These are phyloP conservation scores for Axea sp. DNA, from an alignment of 2,888 invertebrate species.

Conservation along the genomic window DNA sequence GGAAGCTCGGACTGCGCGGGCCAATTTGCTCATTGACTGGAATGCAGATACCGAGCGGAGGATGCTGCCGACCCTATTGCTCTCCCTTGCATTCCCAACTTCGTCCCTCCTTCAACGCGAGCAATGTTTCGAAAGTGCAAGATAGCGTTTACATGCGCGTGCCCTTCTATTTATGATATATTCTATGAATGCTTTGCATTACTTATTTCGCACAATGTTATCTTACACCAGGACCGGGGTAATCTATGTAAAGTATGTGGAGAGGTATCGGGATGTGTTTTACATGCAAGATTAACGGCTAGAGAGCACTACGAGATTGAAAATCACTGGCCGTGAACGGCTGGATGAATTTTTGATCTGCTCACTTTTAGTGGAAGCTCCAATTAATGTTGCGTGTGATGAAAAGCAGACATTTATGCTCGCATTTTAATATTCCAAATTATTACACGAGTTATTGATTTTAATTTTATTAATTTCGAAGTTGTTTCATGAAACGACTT, in stretches of 20 bases:
- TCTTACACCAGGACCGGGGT: constrained; percentile 40
- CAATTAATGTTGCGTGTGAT: constrained; percentile 27
- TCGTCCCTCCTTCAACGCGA: constrained; percentile 35
- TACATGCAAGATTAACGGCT: constrained; percentile 48
- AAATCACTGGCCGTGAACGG: constrained; percentile 31
- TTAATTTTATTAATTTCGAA: no score
- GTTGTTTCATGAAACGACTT: no score
- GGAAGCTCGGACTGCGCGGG: constrained; percentile 60
- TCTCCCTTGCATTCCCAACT: constrained; percentile 51
- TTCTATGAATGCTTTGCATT: constrained; percentile 49
- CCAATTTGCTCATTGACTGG: constrained; percentile 72
- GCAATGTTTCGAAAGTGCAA: constrained; percentile 57
- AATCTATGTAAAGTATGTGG: constrained; percentile 50
- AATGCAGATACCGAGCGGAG: constrained; percentile 70
- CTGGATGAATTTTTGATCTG: constrained; percentile 39
- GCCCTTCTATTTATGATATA: constrained; percentile 53
- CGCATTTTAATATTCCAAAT: constrained; percentile 3
- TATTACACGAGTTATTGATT: no score
- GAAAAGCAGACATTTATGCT: constrained; percentile 7
- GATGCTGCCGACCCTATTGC: constrained; percentile 47
- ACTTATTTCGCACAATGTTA: constrained; percentile 57
- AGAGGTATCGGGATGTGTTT: constrained; percentile 47
- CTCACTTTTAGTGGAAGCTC: constrained; percentile 7
- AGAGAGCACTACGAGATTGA: neutral
- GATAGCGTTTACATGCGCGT: constrained; percentile 55